These are phyloP conservation scores for Rhabdornis inornatus DNA, from an alignment of 2,113 vertebrate species.

Conservation along the genomic window DNA sequence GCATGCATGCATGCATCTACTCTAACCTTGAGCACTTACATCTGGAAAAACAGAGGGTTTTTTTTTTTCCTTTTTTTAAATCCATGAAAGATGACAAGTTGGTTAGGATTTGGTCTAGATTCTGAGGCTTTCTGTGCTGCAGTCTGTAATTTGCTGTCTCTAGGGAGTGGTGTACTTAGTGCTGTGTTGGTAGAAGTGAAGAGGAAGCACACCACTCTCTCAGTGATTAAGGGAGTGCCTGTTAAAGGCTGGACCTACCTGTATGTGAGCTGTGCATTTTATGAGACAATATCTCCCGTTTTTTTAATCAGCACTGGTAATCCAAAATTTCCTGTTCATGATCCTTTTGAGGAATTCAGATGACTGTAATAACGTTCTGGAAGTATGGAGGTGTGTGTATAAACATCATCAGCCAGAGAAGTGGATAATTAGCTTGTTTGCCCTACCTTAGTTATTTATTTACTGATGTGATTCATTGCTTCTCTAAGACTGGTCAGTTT, in stretches of 20 bases:
- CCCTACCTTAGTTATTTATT: background rate
- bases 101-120: background rate
- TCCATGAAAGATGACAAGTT: background rate
- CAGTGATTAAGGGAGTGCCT: background rate
- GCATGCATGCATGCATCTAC: fast-evolving
- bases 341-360: background rate
- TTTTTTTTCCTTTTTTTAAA: background rate
- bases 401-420: background rate
- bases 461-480: background rate
- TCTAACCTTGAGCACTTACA: background rate
- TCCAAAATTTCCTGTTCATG: background rate
- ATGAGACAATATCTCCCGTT: background rate
- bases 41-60: fast-evolving
- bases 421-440: background rate
- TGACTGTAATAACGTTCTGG: background rate
- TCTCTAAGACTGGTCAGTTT: background rate
- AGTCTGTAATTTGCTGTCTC: background rate
- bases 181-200: background rate
- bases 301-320: background rate
- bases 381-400: background rate
- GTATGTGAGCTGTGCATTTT: background rate
- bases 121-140: background rate
- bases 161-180: background rate
- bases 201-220: background rate
- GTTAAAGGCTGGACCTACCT: background rate